Base-by-base conservation (phyloP, 2,113 vertebrate genomes). In the Neolamprologus cancellatus region DNA sequence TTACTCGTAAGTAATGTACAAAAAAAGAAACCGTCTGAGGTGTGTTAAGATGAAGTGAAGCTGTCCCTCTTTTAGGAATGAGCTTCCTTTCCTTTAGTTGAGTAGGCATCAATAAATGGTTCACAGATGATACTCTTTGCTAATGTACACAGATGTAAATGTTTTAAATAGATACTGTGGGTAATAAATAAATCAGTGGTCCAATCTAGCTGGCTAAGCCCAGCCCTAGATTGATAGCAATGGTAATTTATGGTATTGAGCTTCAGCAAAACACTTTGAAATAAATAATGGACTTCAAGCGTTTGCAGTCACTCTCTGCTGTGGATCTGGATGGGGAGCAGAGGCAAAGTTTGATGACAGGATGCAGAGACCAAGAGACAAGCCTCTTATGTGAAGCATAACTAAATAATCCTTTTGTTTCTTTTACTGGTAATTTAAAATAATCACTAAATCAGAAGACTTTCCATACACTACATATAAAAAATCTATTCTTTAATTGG, bases 141-240 rank as follows among this genome's bases (percentile, higher is more conserved):
- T 87, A 48, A 91, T 82, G 84, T 84, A 79, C 80, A 59, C 78
- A n/a, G 12, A 84, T 90, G 84, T 82, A 84, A 86, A 89, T 89
- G 87, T 86, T 90, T 89, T 80, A 90, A 86, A 90, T 92, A 88
- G 84, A 84, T 81, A 84, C 41, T 71, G 79, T 25, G 53, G 64
- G 83, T 83, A 46, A 88, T 91, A 87, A 89, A 92, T 91, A 87
- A 79, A 69, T 76, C 14, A 4, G 41, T 8, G 48, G 28, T 55
- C 66, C 57, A 78, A 79, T 79, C 61, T 39, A 76, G 30, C 66
- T 79, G 46, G 53, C 84, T 85, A 79, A 89, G 15, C 82, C 89
- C 92, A 85, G 82, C 52, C 54, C 39, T 28, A 71, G 61, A 91
- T 83, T 90, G 83, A 91, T 84, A 69, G 76, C 15, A 7, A n/a